Evolutionary conservation across 2,888 invertebrate genomes (phyloP).

Genomic region (Athripsodes cinereus): DNA sequence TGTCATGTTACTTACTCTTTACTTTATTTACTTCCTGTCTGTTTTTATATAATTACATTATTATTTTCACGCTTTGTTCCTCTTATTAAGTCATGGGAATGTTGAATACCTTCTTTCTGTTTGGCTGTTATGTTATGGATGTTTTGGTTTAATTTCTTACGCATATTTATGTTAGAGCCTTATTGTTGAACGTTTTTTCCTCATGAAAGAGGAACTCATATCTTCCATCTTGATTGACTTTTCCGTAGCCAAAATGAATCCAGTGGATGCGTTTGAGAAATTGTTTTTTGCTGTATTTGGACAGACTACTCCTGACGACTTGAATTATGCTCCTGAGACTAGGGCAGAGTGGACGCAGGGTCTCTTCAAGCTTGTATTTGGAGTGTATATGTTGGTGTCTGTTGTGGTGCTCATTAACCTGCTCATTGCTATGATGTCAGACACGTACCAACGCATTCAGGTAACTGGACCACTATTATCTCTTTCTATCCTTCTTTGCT

Average conservation of each 20-base stretch:
- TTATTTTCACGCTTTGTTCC: conserved; percentile 21
- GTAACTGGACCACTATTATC: conserved; percentile 54
- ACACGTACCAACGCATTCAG: conserved; percentile 98
- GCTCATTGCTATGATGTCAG: conserved; percentile 99
- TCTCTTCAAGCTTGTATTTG: conserved; percentile 89
- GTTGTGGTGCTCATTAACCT: conserved; percentile 97
- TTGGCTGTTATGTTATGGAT: conserved; percentile 19
- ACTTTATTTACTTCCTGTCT: conserved; percentile 18
- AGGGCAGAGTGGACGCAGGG: conserved; percentile 79
- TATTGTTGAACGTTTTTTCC: conserved; percentile 26
- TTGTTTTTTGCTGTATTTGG: conserved; percentile 98
- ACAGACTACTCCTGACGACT: conserved; percentile 80
- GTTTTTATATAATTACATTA: too few relatives aligned
- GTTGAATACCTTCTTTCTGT: conserved; percentile 16
- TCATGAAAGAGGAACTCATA: conserved; percentile 26
- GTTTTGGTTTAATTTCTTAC: conserved; percentile 17
- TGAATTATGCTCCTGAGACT: conserved; percentile 63
- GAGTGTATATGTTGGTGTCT: conserved; percentile 96
- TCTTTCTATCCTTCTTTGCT: conserved; percentile 43
- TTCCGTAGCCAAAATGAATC: conserved; percentile 71
- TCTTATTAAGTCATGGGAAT: conserved; percentile 21
- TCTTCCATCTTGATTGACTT: conserved; percentile 15
- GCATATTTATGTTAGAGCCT: conserved; percentile 23
- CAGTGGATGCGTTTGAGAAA: conserved; percentile 91
- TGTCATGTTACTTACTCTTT: conserved; percentile 7